Base-by-base conservation (phyloP, 2,797 vertebrate species). In the Molossus alvarezi region DNA sequence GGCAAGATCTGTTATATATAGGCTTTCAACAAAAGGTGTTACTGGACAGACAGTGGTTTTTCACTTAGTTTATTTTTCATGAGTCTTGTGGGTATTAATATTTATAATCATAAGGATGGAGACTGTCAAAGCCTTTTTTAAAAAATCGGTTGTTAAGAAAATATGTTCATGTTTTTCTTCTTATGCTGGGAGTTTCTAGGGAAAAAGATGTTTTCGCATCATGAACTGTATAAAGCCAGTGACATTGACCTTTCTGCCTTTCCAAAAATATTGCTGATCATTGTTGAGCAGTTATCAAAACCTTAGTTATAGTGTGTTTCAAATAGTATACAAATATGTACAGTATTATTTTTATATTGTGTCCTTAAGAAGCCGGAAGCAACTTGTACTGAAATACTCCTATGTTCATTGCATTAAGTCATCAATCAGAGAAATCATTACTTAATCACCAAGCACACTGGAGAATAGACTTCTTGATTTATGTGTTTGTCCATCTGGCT, bases 361-460 rank as follows among this genome's bases (percentile, higher is more conserved):
- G 55, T 15, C 51, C 77, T 87, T 95, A 73, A 80, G 71, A 92
- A 75, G 27, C 55, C 58, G 60, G 37, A 90, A 93, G 65, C n/a
- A n/a, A 37, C n/a, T 73, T 71, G 21, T 58, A 72, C 29, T 57
- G 20, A 87, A 73, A 58, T 81, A 55, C 51, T 90, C 41, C 9
- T n/a, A 17, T 93, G 91, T 92, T 81, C 37, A 87, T 73, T 86
- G 20, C n/a, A 80, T 85, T 75, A 88, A n/a, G 3, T 58, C 37
- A 51, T 85, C 76, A 48, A 10, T 84, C 23, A 8, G 33, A 83
- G 79, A 94, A 82, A 48, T 17, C 5, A 60, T 69, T 55, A 6
- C 27, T 81, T 25, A 62, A 11, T 75, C 25, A 51, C n/a, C 41
- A 89, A 58, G 53, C 23, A 69, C 23, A 37, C 37, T 62, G 14